Evolutionary conservation across 2,113 vertebrate species (phyloP).

Genomic region (Brevimyrus niger): DNA sequence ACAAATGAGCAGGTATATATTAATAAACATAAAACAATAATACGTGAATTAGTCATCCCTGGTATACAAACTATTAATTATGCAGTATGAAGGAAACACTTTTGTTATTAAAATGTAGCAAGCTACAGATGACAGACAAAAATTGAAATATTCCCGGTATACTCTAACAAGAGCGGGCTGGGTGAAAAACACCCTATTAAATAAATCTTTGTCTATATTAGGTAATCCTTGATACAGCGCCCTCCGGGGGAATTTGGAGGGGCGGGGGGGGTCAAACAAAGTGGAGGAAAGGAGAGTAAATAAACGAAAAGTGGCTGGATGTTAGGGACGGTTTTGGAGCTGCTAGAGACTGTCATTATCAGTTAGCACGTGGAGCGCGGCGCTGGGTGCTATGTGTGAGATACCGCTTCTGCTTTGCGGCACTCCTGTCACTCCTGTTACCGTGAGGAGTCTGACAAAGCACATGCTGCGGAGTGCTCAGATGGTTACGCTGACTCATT

Average conservation of each 20-base stretch:
- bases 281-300: not conserved
- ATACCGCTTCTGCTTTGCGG: not conserved
- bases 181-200: not conserved
- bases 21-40: not conserved
- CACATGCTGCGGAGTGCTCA: not conserved
- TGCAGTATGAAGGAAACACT: not conserved
- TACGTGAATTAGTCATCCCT: not conserved
- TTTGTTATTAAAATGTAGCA: not conserved
- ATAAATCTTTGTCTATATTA: not conserved
- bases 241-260: not conserved
- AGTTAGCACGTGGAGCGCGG: not conserved
- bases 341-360: not conserved
- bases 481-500: not conserved
- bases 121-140: not conserved
- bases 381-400: not conserved
- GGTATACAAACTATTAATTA: not conserved
- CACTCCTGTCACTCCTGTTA: not conserved
- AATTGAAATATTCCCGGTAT: not conserved
- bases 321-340: not conserved
- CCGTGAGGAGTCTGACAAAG: not conserved
- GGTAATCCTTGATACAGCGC: slow-evolving; percentile 35
- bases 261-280: not conserved
- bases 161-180: not conserved
- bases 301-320: not conserved
- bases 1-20: not conserved